Evolutionary conservation across 2,113 vertebrate species (phyloP).

Genomic region (Indicator indicator): DNA sequence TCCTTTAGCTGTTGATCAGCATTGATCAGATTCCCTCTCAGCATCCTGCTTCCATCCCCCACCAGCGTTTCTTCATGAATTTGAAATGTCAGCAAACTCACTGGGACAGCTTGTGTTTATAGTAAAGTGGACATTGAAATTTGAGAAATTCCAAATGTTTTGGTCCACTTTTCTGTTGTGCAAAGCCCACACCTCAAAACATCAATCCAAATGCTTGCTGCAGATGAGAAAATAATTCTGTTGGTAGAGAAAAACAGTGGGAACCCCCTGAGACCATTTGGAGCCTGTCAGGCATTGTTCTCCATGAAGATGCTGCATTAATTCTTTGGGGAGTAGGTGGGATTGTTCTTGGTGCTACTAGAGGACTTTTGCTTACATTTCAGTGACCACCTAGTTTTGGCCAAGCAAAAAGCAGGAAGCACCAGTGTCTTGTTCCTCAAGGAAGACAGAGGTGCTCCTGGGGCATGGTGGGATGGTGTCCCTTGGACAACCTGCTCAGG

Average conservation of each 20-base stretch:
- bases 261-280: neutral
- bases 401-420: neutral
- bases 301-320: accelerated
- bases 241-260: neutral
- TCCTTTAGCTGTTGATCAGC: neutral
- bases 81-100: neutral
- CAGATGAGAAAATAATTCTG: neutral
- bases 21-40: neutral
- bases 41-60: neutral
- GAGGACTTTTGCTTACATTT: neutral
- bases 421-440: neutral
- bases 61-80: neutral
- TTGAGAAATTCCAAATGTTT: neutral
- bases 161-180: neutral
- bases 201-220: neutral
- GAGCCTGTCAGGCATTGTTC: neutral
- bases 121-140: neutral
- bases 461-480: neutral
- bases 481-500: neutral
- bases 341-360: accelerated
- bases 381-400: neutral
- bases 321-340: accelerated
- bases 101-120: neutral
- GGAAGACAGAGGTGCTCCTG: neutral
- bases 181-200: no score